Percentiles rank a stretch among this genome's conserved stretches.
Evolutionary conservation across 2,888 invertebrate species (phyloP).

Genomic region (Cataglyphis livida): DNA sequence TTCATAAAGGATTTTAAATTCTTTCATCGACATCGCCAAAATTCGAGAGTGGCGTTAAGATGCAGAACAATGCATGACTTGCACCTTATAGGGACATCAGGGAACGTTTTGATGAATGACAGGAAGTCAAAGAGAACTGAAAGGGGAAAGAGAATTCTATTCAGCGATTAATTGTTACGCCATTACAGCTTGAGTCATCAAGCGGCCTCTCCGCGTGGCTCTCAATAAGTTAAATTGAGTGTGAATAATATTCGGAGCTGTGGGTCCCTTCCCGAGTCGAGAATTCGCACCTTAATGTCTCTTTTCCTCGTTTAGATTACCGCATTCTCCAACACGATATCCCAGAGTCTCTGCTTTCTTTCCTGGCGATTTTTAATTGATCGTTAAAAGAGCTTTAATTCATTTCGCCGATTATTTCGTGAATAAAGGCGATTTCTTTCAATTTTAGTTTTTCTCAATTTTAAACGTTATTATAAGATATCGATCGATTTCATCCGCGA

Average conservation of each 20-base stretch:
- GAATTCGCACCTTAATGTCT: constrained; percentile 73
- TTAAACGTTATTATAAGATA: constrained; percentile 14
- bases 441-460: constrained; percentile 25
- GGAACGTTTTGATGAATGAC: constrained; percentile 67
- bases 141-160: constrained; percentile 65
- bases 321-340: constrained; percentile 47
- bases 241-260: constrained; percentile 81
- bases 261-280: constrained; percentile 63
- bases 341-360: constrained; percentile 52
- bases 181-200: constrained; percentile 72
- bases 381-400: constrained; percentile 47
- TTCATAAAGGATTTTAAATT: constrained; percentile 19
- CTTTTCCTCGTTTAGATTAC: constrained; percentile 67
- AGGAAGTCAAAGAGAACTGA: constrained; percentile 65
- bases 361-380: constrained; percentile 52
- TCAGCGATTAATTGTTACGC: constrained; percentile 78
- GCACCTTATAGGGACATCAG: constrained; percentile 41
- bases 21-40: constrained; percentile 28
- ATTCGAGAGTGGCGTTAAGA: constrained; percentile 30
- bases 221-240: constrained; percentile 82
- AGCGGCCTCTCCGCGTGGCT: constrained; percentile 68
- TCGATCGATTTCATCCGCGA: constrained; percentile 11
- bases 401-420: constrained; percentile 30
- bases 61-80: constrained; percentile 23
- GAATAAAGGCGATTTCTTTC: constrained; percentile 49